Evolutionary conservation across 2,797 vertebrate genomes (phyloP).

Genomic region (Phrynocephalus guinanensis): DNA sequence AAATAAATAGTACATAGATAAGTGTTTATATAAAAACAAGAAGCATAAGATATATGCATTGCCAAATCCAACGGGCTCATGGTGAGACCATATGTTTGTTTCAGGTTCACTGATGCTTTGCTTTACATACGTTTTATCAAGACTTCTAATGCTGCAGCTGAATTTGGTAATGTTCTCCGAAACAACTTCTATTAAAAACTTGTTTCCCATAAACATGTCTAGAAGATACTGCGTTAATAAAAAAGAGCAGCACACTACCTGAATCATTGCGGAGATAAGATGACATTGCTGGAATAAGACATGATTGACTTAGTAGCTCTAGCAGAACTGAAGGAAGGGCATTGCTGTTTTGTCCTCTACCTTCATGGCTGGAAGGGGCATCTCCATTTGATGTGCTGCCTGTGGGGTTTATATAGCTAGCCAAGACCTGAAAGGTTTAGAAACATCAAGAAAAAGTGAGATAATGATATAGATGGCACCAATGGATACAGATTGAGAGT

Average conservation of each 20-base stretch:
- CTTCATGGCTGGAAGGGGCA: conserved; percentile 80
- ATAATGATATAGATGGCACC: not conserved
- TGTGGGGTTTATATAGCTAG: conserved; percentile 96
- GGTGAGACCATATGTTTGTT: not conserved
- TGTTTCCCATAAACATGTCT: not conserved
- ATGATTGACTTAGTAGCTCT: conserved; percentile 95
- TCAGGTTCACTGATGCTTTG: not conserved
- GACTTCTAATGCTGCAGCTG: not conserved
- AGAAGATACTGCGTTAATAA: conserved; percentile 6
- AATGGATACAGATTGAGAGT: not conserved
- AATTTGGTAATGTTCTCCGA: not conserved
- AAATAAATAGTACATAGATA: not conserved
- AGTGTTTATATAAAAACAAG: conserved; percentile 2
- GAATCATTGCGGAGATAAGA: conserved; percentile 98
- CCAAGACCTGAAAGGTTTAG: conserved; percentile 86
- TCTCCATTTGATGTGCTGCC: conserved; percentile 86
- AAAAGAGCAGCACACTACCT: conserved; percentile 75
- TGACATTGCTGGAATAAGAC: conserved; percentile 98
- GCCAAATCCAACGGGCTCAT: not conserved
- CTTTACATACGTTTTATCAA: not conserved
- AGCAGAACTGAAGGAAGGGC: conserved; percentile 92
- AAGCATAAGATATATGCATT: not conserved
- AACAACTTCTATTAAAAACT: not conserved
- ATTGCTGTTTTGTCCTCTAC: conserved; percentile 88
- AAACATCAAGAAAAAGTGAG: not conserved